Base-by-base conservation (phyloP, 2,797 vertebrate species). In the Varecia variegata region DNA sequence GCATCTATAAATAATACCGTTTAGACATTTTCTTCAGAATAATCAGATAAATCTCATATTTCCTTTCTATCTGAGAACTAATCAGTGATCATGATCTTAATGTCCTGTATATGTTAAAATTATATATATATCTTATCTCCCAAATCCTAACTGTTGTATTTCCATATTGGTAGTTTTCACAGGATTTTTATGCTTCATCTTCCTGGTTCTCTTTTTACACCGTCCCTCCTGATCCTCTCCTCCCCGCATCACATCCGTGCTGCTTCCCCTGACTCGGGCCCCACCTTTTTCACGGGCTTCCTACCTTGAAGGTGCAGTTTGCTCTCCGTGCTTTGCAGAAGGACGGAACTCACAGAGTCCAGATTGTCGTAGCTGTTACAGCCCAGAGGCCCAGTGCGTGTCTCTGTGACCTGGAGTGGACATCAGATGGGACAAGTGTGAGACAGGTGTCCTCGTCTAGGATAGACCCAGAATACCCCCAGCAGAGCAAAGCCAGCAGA, bases 291-390 rank as follows among this genome's bases (percentile, higher is more conserved):
- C 89, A 7, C 17, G 20, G 21, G 17, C 21, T 80, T 76, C 99
- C 98, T 99, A 99, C 99, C 99, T 99, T 99, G 99, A 98, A 99
- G 99, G 97, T 99, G 99, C 97, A 99, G 99, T 98, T 99, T 99
- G 99, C 99, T 99, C 98, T 99, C 99, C 5, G 99, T 99, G 98
- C 99, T 99, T 99, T 99, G 99, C 97, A 99, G 99, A 95, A 99
- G 99, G 98, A 99, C 99, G 0, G 99, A 99, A 99, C 99, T 99
- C 97, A 99, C 99, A 38, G 99, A 99, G 99, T 99, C 99, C 99
- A 99, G 99, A 99, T 99, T 99, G 99, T 99, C 99, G n/a, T 99
- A 99, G 99, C 99, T 99, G 98, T 99, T 99, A 98, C 99, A 99
- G 97, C 99, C 99, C 98, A 99, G 98, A 3, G 99, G 99, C 84